Conservation (phyloP, 2,888 invertebrate species). For the Eutolmus rufibarbis region DNA sequence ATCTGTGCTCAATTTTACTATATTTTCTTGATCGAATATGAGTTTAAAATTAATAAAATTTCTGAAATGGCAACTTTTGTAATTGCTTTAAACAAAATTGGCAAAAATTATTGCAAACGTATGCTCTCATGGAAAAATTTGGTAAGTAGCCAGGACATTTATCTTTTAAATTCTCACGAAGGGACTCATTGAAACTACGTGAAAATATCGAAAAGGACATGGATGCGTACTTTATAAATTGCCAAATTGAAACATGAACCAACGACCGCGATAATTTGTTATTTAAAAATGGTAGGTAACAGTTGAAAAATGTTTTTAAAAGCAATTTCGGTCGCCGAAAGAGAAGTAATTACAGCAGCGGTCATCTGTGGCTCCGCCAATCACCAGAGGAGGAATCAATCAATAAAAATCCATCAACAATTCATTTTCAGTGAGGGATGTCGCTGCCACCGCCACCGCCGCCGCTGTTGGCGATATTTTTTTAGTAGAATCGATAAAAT, state of each 20-base stretch:
- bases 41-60: too few relatives aligned
- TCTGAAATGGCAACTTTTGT: too few relatives aligned
- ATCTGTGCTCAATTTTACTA: too few relatives aligned
- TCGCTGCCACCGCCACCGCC: background rate
- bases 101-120: too few relatives aligned
- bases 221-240: background rate
- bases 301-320: background rate
- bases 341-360: background rate
- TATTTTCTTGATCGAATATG: too few relatives aligned
- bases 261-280: background rate
- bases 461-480: background rate
- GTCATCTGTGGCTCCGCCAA: background rate
- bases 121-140: too few relatives aligned
- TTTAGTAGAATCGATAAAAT: background rate
- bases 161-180: background rate
- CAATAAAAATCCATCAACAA: background rate
- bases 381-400: background rate
- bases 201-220: background rate
- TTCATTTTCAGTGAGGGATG: background rate
- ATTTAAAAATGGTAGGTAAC: background rate
- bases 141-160: background rate
- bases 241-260: background rate
- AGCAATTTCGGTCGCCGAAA: background rate
- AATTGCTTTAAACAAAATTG: too few relatives aligned
- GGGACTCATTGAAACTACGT: background rate